Evolutionary conservation across 1,140 invertebrate genomes (phyloP).

Genomic region (Bursaphelenchus mucronatus): DNA sequence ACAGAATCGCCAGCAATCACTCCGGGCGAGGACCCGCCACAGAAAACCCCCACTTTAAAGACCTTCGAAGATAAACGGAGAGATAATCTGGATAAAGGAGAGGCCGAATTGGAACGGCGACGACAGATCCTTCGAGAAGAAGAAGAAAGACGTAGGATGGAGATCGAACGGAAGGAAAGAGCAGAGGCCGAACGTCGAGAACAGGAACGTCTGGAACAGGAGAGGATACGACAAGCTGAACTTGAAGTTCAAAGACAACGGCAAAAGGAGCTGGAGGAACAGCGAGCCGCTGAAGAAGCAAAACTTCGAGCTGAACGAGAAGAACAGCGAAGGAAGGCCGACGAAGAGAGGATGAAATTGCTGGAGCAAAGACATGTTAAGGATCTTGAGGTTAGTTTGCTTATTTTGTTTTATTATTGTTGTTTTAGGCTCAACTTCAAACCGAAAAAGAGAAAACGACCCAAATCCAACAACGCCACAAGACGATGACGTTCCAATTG

Average conservation of each 20-base stretch:
- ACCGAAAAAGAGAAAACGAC: conserved; percentile 81
- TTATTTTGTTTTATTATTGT: conserved; percentile 22
- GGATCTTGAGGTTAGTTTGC: conserved; percentile 43
- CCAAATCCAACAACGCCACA: conserved; percentile 81
- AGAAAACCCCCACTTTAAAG: conserved; percentile 59
- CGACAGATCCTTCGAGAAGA: conserved; percentile 76
- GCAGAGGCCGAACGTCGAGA: conserved; percentile 85
- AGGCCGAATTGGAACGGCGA: conserved; percentile 87
- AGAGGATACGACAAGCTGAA: conserved; percentile 68
- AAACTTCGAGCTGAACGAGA: conserved; percentile 68
- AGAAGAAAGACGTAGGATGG: conserved; percentile 62
- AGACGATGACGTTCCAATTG: conserved; percentile 76
- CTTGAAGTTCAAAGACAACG: conserved; percentile 73
- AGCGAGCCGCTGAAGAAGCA: conserved; percentile 68
- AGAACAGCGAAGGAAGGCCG: conserved; percentile 75
- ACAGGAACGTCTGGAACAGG: conserved; percentile 79
- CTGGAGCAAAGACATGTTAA: conserved; percentile 71
- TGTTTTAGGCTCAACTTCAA: conserved; percentile 71
- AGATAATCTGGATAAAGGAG: conserved; percentile 95
- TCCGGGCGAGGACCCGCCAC: conserved; percentile 45
- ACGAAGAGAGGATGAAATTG: conserved; percentile 85
- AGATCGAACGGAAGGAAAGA: conserved; percentile 67
- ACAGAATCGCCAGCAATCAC: conserved; percentile 38
- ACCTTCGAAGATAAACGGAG: conserved; percentile 93
- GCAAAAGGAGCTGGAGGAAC: conserved; percentile 72